These are phyloP conservation scores for Hypselothyrea guttata DNA, from an alignment of 2,888 invertebrate species.

Conservation along the genomic window DNA sequence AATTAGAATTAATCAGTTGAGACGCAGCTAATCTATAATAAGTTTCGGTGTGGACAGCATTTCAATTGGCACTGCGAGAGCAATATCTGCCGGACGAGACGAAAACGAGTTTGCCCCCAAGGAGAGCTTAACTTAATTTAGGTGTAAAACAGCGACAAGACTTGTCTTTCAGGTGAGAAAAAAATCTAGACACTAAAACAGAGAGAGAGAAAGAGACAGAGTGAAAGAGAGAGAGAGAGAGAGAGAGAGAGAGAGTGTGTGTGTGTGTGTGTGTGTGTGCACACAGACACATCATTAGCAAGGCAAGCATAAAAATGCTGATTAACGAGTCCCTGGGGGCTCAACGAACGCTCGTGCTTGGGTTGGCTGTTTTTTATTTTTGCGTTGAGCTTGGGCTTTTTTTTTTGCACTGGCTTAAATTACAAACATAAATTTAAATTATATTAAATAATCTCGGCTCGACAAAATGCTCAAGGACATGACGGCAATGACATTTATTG, in stretches of 20 bases:
- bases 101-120: constrained; percentile 30
- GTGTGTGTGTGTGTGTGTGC: neutral
- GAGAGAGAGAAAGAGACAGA: constrained; percentile 2
- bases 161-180: constrained; percentile 43
- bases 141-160: constrained; percentile 54
- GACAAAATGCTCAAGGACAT: constrained; percentile 55
- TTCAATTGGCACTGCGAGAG: constrained; percentile 43
- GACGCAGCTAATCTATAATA: constrained; percentile 39
- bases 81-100: neutral
- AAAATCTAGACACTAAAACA: too few species aligned
- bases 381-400: neutral
- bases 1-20: constrained; percentile 2
- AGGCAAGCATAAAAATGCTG: constrained; percentile 76
- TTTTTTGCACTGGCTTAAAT: constrained; percentile 35
- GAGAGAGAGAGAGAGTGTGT: constrained; percentile 5
- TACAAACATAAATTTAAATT: constrained; percentile 74
- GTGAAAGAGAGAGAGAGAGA: constrained; percentile 20
- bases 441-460: constrained; percentile 61
- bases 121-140: constrained; percentile 59
- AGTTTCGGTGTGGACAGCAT: constrained; percentile 46
- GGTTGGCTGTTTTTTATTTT: constrained; percentile 4
- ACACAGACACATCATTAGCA: constrained; percentile 68
- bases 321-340: constrained; percentile 72
- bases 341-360: constrained; percentile 31
- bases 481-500: constrained; percentile 62